These are phyloP conservation scores for Sinodicranocentrus sp. DNA, from an alignment of 2,888 invertebrate genomes.

Conservation along the genomic window DNA sequence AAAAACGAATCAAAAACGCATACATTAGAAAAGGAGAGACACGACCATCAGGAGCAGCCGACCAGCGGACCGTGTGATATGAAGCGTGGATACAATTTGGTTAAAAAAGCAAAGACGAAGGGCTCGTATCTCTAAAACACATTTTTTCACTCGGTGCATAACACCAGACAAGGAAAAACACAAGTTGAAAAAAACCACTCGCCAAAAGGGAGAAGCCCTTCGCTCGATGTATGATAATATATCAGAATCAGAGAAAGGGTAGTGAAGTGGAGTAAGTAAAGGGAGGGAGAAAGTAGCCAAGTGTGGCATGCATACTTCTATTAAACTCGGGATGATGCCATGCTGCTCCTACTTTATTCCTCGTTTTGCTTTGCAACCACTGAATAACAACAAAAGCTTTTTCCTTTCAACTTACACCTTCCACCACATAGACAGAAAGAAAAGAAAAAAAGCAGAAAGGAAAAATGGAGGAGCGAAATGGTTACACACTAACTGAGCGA, in stretches of 20 bases:
- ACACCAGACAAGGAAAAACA: not conserved
- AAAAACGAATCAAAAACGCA: constrained; percentile 41
- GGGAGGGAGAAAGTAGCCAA: constrained; percentile 12
- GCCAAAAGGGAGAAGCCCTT: not conserved
- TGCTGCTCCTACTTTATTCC: constrained; percentile 1
- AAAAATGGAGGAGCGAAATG: not conserved
- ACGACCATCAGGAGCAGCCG: constrained; percentile 50
- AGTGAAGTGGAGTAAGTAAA: constrained; percentile 19
- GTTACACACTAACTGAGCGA: not conserved
- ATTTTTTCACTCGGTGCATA: constrained; percentile 8
- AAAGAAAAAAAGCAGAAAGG: not conserved
- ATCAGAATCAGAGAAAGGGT: constrained; percentile 20
- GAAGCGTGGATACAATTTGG: constrained; percentile 58
- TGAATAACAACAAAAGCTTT: constrained; percentile 37
- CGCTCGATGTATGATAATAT: constrained; percentile 11
- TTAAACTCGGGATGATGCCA: constrained; percentile 1
- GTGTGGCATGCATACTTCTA: constrained; percentile 9
- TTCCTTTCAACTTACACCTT: constrained; percentile 41
- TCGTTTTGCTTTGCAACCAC: constrained; percentile 20
- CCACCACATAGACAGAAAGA: not conserved
- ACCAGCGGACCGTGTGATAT: constrained; percentile 51
- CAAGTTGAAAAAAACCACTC: not conserved
- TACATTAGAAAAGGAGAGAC: constrained; percentile 47
- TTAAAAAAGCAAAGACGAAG: constrained; percentile 32
- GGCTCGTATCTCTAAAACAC: constrained; percentile 33